These are phyloP conservation scores for Chelon auratus DNA, from an alignment of 2,797 vertebrate species.

Conservation along the genomic window DNA sequence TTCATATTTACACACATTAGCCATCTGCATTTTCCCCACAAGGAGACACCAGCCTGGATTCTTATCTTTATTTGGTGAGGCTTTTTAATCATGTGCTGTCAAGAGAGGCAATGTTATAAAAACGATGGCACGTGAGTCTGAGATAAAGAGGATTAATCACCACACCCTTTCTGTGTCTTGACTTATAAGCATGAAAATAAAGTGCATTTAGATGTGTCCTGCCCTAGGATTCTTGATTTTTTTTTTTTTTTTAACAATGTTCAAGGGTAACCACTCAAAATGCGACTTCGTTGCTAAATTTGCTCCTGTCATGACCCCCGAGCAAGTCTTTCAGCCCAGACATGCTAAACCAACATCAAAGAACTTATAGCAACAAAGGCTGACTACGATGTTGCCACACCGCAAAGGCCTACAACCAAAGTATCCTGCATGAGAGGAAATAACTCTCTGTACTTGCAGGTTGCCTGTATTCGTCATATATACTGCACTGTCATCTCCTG, in stretches of 20 bases:
- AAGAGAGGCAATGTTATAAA: slow-evolving; percentile 10
- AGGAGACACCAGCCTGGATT: neutral
- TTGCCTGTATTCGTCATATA: no score
- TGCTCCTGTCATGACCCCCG: no score
- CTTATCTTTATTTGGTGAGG: slow-evolving; percentile 16
- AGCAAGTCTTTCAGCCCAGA: neutral
- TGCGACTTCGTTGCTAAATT: no score
- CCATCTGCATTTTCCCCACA: neutral
- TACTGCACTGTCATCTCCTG: no score
- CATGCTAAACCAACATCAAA: no score
- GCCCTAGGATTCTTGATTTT: neutral
- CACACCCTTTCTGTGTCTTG: neutral
- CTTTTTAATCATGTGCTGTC: slow-evolving; percentile 14
- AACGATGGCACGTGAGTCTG: slow-evolving; percentile 10
- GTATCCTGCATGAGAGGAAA: no score
- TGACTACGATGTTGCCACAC: no score
- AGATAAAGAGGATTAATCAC: slow-evolving; percentile 20
- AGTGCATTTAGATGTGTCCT: neutral
- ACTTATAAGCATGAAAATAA: neutral
- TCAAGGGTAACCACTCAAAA: no score
- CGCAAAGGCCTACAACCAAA: no score
- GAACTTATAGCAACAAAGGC: no score
- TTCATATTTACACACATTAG: neutral
- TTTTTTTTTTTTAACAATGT: neutral
- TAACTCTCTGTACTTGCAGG: no score